Evolutionary conservation across 2,888 invertebrate genomes (phyloP), one percentile per base, ranked within the genome.

Genomic region (Cerceris ruficornis): DNA sequence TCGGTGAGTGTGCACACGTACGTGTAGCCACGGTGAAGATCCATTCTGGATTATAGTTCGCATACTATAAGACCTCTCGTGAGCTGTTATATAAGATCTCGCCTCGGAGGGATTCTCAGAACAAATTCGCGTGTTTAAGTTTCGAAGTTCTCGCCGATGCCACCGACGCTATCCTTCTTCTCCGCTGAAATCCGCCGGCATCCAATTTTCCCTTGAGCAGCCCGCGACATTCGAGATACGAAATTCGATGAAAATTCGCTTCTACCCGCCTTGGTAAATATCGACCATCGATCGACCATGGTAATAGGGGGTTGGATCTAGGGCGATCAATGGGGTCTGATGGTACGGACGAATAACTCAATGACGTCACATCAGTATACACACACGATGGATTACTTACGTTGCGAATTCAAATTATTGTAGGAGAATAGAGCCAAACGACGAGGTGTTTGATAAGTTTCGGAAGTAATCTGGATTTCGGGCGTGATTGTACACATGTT

Each of bases 61-160:
- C 65, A 64, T 62, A 64, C 58, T 59, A 8, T 50, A 64, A 71
- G 59, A 64, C 58, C 62, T 14, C 67, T 13, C 54, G 50, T 57
- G 69, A 65, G 59, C 74, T 59, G 69, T 69, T 75, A 72, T 57
- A 67, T 70, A 69, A 69, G 67, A 69, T 54, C 67, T 61, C n/a
- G 49, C 61, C 67, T 28, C 60, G 49, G 41, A 62, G 65, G 77
- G 71, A 77, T 80, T 75, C 69, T 55, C 72, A 66, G 64, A 28
- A 61, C 61, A 80, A 77, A 80, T 77, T 77, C 75, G 59, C 71
- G 71, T 80, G 75, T 75, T 75, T 75, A 75, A 77, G 80, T 80
- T 80, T 60, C 54, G 39, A 80, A 80, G 54, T 80, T 80, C 49
- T 58, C 64, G 54, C 13, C 69, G 42, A 46, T 60, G 54, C 28